Evolutionary conservation across 2,888 invertebrate species (phyloP).

Genomic region (Alentia gelatinosa): DNA sequence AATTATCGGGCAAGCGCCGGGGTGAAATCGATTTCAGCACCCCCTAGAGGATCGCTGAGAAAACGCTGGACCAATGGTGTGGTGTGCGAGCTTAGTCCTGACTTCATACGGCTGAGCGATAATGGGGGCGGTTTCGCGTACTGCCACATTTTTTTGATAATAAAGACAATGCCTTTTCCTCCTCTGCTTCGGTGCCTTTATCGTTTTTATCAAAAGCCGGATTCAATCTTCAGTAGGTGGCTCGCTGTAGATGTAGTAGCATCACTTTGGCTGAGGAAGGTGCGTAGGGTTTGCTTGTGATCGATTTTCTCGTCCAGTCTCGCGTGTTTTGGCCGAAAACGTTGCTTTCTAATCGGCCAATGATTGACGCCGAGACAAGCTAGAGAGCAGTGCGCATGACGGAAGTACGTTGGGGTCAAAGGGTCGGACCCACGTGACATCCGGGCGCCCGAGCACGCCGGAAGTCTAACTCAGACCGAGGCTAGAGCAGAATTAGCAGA

Average conservation of each 20-base stretch:
- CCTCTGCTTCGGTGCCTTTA: no score
- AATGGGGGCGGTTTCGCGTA: no score
- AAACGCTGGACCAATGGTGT: background rate
- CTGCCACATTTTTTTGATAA: no score
- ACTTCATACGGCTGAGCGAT: background rate
- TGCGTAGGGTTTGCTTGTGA: background rate
- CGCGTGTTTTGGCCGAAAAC: slow-evolving; percentile 3
- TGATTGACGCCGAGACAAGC: slow-evolving; percentile 10
- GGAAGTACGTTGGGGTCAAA: background rate
- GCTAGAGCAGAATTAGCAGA: background rate
- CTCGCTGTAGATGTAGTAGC: no score
- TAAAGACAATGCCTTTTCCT: no score
- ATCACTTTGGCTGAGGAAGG: background rate
- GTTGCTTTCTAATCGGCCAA: background rate
- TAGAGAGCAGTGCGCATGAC: background rate
- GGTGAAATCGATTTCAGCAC: background rate
- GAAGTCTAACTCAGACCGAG: background rate
- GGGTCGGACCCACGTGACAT: background rate
- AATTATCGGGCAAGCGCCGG: background rate
- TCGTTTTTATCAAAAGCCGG: no score
- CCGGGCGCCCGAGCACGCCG: background rate
- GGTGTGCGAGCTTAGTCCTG: background rate
- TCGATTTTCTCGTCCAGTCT: background rate
- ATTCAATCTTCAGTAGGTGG: no score
- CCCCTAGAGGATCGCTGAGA: background rate